Evolutionary conservation across 1,140 invertebrate species (phyloP), one percentile per base, ranked within the genome.

Genomic region (Plodia interpunctella): DNA sequence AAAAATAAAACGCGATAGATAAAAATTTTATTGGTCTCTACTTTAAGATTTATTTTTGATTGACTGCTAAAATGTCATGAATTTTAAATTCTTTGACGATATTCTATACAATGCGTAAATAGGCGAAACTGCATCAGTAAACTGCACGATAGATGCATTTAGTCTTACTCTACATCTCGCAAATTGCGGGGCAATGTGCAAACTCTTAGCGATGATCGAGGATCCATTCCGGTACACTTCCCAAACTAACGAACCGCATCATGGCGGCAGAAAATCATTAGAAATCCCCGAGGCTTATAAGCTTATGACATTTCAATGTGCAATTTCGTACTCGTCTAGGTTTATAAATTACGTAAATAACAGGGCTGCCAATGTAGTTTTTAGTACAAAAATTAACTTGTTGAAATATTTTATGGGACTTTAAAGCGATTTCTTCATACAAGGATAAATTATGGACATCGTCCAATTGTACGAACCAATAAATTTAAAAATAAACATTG

Each of bases 151-250:
- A 60, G 63, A 18, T 44, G 32, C 30, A 44, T 44, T 44, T 44
- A 15, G 38, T 44, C 8, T 44, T 44, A 44, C 13, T 44, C 38
- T 44, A 44, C 13, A 44, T 44, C 38, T 15, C 38, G n/a, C 38
- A 17, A 44, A 44, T 44, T 44, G 38, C 38, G 5, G 13, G 11
- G 18, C 19, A 15, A 49, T 56, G 49, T 57, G 58, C 55, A 53
- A 66, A 69, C 60, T 65, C 64, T 65, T 59, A 68, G 70, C 60
- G 59, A 70, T 70, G 65, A 77, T 77, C 70, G 68, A 53, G 54
- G 59, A 68, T 80, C 74, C 64, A 83, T 84, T 88, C 85, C 85
- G 85, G 83, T 84, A 87, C 80, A 88, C 65, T 88, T 87, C 77
- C 57, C 70, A 71, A 80, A 76, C 76, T 85, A 88, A 87, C 85